Conservation (phyloP, 2,113 vertebrate genomes). For the Euleptes europaea region DNA sequence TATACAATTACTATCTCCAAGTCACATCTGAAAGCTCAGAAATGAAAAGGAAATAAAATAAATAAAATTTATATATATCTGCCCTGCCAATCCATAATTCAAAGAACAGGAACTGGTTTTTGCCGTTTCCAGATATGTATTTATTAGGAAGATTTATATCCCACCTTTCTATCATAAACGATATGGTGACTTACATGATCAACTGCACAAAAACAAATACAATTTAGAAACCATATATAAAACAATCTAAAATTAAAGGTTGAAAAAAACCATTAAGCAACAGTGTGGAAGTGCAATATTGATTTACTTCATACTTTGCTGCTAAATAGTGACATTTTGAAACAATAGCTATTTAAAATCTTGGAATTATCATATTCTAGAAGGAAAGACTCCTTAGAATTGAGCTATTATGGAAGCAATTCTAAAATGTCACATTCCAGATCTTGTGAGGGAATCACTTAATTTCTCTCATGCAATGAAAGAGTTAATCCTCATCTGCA, state of each 20-base stretch:
- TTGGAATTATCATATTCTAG: not conserved
- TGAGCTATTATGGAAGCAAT: not conserved
- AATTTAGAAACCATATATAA: too few relatives aligned
- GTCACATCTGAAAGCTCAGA: not conserved
- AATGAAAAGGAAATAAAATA: not conserved
- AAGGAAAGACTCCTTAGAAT: too few relatives aligned
- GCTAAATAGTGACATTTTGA: not conserved
- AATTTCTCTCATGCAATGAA: not conserved
- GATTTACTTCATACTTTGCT: not conserved
- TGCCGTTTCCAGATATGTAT: too few relatives aligned
- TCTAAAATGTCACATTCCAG: not conserved
- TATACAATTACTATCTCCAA: not conserved
- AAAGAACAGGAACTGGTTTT: not conserved
- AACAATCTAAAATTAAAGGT: too few relatives aligned
- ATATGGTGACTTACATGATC: too few relatives aligned
- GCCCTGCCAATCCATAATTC: not conserved
- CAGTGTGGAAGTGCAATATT: not conserved
- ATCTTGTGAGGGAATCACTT: not conserved
- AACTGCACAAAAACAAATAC: too few relatives aligned
- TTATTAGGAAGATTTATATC: too few relatives aligned
- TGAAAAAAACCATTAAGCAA: not conserved
- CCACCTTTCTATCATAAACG: too few relatives aligned
- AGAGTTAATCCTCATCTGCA: not conserved
- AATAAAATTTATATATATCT: not conserved
- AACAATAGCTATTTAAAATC: not conserved